These are phyloP conservation scores for Prunella himalayana DNA, from an alignment of 2,113 vertebrate species.

Conservation along the genomic window DNA sequence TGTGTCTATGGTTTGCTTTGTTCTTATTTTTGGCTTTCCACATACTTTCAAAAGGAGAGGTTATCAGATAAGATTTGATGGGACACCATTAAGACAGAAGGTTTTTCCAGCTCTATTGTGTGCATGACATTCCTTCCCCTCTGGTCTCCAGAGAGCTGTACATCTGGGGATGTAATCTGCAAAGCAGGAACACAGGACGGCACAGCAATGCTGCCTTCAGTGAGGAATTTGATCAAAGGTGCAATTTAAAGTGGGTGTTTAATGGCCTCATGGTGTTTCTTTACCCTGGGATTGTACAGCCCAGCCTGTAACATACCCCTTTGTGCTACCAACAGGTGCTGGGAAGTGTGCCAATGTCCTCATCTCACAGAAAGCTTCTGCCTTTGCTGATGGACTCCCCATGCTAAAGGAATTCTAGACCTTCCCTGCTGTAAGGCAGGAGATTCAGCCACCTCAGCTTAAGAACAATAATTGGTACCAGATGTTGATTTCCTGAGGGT, in stretches of 20 bases:
- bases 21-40: constrained; percentile 58
- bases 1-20: constrained; percentile 32
- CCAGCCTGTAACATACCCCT: not conserved
- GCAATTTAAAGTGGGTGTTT: constrained; percentile 27
- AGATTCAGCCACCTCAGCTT: not conserved
- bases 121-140: constrained; percentile 47
- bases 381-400: not conserved
- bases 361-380: not conserved
- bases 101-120: constrained; percentile 54
- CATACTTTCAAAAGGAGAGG: constrained; percentile 41
- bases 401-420: not conserved
- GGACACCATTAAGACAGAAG: constrained; percentile 50
- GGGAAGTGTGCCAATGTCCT: not conserved
- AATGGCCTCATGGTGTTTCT: not conserved
- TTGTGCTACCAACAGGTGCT: constrained; percentile 22
- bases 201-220: not conserved
- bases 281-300: not conserved
- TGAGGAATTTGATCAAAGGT: constrained; percentile 40
- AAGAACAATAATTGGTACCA: not conserved
- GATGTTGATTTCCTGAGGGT: not conserved
- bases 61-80: constrained; percentile 55
- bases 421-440: not conserved
- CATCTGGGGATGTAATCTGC: constrained; percentile 46
- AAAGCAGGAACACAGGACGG: not conserved
- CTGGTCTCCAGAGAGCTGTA: constrained; percentile 12